Conservation (phyloP, 2,797 vertebrate genomes). For the Poecilia gillii region DNA sequence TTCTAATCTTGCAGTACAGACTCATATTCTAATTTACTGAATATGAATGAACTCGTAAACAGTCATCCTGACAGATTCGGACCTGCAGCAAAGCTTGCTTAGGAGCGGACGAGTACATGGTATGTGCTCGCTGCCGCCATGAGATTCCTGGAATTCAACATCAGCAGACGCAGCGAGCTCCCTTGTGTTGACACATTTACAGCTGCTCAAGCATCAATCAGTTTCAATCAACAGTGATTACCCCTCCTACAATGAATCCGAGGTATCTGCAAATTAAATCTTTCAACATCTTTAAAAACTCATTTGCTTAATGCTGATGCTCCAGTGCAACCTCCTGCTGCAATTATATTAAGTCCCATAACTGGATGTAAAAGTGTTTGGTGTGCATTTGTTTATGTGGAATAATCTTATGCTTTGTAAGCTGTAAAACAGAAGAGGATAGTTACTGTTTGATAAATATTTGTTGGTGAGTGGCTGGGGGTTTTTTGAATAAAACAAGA, state of each 20-base stretch:
- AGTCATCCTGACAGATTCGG: neutral
- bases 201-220: constrained; percentile 66
- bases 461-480: neutral
- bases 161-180: constrained; percentile 6
- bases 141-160: constrained; percentile 9
- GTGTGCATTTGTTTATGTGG: constrained; percentile 45
- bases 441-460: constrained; percentile 2
- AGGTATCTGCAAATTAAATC: constrained; percentile 83
- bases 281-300: constrained; percentile 87
- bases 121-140: neutral
- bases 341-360: constrained; percentile 92
- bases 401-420: constrained; percentile 19
- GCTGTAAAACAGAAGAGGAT: neutral
- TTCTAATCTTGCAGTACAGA: neutral
- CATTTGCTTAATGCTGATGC: constrained; percentile 92
- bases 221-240: constrained; percentile 74
- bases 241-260: constrained; percentile 69
- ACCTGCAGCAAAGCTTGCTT: neutral
- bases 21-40: neutral
- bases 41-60: neutral
- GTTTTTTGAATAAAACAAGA: constrained; percentile 54
- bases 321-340: constrained; percentile 92
- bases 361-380: constrained; percentile 85
- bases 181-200: constrained; percentile 62
- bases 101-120: neutral